A percentile compares a stretch with the other conserved stretches of the same genome.
These are phyloP conservation scores for Atta texana DNA, from an alignment of 1,140 invertebrate species.

Conservation along the genomic window DNA sequence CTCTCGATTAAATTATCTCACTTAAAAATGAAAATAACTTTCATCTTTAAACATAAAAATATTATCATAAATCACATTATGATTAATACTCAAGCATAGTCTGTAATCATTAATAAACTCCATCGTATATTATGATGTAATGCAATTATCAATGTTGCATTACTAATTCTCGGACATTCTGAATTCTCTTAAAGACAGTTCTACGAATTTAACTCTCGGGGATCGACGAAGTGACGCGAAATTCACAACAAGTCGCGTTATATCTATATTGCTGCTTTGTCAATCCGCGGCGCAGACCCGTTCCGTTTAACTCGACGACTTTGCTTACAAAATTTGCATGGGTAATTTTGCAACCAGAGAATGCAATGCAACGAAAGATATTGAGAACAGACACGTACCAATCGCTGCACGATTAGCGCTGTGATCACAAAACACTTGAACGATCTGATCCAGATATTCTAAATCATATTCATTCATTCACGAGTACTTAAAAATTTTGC, in stretches of 20 bases:
- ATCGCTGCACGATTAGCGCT: neutral
- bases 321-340: conserved; percentile 11
- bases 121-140: neutral
- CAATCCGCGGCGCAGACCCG: neutral
- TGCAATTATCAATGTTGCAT: neutral
- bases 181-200: neutral
- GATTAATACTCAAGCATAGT: neutral
- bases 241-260: neutral
- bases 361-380: neutral
- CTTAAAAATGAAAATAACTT: neutral
- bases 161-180: neutral
- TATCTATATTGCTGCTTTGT: neutral
- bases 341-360: neutral
- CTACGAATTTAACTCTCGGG: neutral
- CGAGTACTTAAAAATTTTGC: neutral
- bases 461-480: neutral
- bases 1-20: too few relatives aligned
- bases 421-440: neutral
- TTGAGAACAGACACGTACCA: conserved; percentile 7
- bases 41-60: neutral
- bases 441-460: neutral
- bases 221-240: neutral
- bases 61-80: neutral
- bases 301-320: neutral
- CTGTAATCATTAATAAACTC: neutral